A percentile compares a stretch with the other conserved stretches of the same genome.
Conservation (phyloP, 2,113 vertebrate genomes). For the Platycercus adscitus region DNA sequence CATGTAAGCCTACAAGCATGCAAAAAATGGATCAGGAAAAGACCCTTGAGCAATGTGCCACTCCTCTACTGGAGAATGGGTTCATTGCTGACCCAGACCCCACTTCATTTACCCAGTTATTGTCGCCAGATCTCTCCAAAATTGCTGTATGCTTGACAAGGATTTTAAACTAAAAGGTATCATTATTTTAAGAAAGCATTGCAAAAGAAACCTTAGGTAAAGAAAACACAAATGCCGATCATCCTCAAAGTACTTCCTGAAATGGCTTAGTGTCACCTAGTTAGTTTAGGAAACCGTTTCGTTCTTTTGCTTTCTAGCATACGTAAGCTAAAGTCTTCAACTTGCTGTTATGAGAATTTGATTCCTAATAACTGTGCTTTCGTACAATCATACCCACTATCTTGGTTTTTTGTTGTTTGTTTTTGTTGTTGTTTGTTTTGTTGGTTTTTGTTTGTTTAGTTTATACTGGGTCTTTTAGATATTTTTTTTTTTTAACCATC, state of each 20-base stretch:
- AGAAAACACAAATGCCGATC: neutral
- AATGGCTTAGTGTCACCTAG: neutral
- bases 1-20: neutral
- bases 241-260: neutral
- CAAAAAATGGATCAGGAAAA: neutral
- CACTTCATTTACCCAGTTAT: neutral
- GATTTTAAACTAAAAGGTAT: neutral
- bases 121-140: neutral
- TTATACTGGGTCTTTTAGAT: neutral
- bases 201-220: neutral
- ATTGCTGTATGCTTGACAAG: neutral
- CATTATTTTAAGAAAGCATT: neutral
- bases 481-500: neutral
- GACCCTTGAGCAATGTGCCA: neutral
- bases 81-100: neutral
- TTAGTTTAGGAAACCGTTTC: neutral
- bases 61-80: neutral
- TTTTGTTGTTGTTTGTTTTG: neutral
- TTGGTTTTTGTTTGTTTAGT: neutral
- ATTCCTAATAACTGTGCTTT: neutral
- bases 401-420: rapidly evolving
- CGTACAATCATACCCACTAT: neutral
- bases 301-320: neutral
- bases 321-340: neutral
- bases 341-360: neutral